Percentiles rank a stretch among this genome's conserved stretches.
Evolutionary conservation across 2,888 invertebrate species (phyloP).

Genomic region (Digitonthophagus gazella): DNA sequence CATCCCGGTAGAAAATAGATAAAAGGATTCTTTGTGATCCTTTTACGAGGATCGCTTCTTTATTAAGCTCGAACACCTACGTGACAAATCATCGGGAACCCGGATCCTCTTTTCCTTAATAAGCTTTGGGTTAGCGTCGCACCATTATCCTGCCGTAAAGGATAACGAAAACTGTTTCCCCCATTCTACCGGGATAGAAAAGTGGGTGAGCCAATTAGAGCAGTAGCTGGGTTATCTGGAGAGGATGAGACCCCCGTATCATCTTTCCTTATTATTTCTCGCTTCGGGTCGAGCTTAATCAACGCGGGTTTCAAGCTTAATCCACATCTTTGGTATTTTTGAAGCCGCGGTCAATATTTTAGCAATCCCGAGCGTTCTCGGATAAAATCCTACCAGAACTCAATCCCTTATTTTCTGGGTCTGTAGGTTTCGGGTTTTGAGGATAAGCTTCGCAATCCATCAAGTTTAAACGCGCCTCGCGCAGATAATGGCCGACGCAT

Average conservation of each 20-base stretch:
- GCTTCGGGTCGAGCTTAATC: no score
- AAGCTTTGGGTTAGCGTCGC: not conserved
- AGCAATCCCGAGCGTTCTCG: not conserved
- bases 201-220: not conserved
- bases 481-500: slow-evolving; percentile 22
- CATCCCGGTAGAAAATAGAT: no score
- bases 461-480: slow-evolving; percentile 22
- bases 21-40: not conserved
- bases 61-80: not conserved
- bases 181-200: not conserved
- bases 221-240: not conserved
- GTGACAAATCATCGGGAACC: not conserved
- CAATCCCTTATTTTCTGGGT: not conserved
- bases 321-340: no score
- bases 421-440: not conserved
- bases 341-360: not conserved
- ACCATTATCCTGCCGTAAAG: not conserved
- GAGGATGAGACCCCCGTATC: not conserved
- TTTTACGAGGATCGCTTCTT: not conserved
- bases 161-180: not conserved
- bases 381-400: not conserved
- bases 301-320: no score
- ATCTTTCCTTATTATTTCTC: not conserved
- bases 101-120: not conserved
- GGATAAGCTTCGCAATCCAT: slow-evolving; percentile 19